Evolutionary conservation across 2,113 vertebrate genomes (phyloP).

Genomic region (Lipotes vexillifer): DNA sequence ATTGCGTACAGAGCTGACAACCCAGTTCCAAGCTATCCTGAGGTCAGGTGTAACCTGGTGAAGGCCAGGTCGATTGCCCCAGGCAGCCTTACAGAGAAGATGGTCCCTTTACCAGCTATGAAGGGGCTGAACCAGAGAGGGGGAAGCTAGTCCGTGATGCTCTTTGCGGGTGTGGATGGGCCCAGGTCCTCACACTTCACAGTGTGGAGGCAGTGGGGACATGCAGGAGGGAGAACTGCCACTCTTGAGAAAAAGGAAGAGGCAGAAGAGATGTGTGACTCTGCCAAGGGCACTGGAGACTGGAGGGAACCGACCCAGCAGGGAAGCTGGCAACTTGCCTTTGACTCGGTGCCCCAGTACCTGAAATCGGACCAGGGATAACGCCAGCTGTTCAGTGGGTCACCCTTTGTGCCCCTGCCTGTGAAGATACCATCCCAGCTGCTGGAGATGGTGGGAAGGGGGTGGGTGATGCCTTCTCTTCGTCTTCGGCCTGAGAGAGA

Average conservation of each 20-base stretch:
- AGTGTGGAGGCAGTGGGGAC: no score
- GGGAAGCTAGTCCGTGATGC: accelerated
- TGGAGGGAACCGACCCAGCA: not conserved
- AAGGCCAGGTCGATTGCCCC: not conserved
- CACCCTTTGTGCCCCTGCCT: not conserved
- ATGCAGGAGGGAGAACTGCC: not conserved
- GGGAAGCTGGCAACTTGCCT: not conserved
- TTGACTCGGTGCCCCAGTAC: not conserved
- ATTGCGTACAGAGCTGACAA: no score
- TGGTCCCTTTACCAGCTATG: no score
- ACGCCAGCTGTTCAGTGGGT: not conserved
- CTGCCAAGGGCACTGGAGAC: not conserved
- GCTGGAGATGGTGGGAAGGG: not conserved
- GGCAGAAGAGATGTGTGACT: not conserved
- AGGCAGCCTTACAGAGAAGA: not conserved
- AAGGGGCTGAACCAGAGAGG: not conserved
- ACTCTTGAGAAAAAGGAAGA: not conserved
- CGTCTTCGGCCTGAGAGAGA: not conserved
- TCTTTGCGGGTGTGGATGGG: not conserved
- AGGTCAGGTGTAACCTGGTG: not conserved
- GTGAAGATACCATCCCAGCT: not conserved
- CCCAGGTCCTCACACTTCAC: not conserved
- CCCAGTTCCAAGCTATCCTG: not conserved
- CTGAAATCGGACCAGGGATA: not conserved
- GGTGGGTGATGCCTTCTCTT: not conserved